Percentiles rank a stretch among this genome's conserved stretches.
phyloP scores from a whole-genome alignment of 2,888 invertebrate genomes.

The Disparrhopalites patrizii region DNA sequence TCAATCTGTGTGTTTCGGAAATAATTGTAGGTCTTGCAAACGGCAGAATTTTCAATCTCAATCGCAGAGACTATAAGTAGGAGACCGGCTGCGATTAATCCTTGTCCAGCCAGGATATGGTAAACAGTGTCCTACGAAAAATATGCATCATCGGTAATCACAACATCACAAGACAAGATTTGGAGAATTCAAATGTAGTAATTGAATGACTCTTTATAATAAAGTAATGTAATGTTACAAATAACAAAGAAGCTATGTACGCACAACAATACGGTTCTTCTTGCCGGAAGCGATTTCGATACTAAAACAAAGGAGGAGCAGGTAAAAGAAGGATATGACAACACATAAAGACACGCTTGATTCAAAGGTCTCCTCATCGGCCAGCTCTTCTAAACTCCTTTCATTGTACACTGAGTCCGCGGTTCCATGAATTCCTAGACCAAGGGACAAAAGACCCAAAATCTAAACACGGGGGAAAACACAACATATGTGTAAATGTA shows the following conservation, averaged over 20 bases:
- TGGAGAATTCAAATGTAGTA: no score
- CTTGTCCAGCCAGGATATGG: constrained; percentile 26
- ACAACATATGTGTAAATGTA: not conserved
- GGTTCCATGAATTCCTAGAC: constrained; percentile 24
- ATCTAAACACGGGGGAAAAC: constrained; percentile 20
- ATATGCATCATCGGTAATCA: no score
- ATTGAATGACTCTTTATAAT: no score
- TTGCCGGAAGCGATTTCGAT: constrained; percentile 18
- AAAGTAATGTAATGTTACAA: no score
- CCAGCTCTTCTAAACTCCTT: not conserved
- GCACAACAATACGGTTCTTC: constrained; percentile 31
- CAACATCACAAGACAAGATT: no score
- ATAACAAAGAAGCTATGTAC: no score
- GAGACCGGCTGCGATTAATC: constrained; percentile 23
- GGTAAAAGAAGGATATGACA: constrained; percentile 29
- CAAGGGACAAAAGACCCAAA: constrained; percentile 29
- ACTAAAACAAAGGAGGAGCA: constrained; percentile 17
- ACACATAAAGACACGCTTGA: constrained; percentile 4
- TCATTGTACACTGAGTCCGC: constrained; percentile 29
- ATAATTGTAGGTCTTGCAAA: constrained; percentile 2
- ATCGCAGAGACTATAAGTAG: constrained; percentile 28
- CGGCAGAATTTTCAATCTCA: constrained; percentile 27
- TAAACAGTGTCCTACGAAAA: constrained; percentile 33
- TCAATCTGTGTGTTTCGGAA: not conserved
- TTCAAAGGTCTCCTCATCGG: constrained; percentile 13